Base-by-base conservation (phyloP, 2,797 vertebrate species). In the Sternarchorhynchus goeldii region DNA sequence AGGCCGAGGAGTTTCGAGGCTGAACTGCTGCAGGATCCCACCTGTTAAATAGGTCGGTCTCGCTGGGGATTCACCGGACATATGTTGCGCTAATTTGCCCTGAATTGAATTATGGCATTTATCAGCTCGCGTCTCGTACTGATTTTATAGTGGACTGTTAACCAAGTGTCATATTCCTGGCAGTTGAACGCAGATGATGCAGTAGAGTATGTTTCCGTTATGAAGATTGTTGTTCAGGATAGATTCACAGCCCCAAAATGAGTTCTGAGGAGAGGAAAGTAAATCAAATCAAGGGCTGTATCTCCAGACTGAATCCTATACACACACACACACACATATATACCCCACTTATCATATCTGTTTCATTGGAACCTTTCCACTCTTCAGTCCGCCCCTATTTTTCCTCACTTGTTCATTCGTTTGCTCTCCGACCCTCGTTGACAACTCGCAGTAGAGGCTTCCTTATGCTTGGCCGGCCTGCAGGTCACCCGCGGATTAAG, bases 401-500 rank as follows among this genome's bases (percentile, higher is more conserved):
- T 81, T 72, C 77, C 73, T 84, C 69, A n/a, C 36, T 64, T 39
- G 29, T 21, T 64, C 20, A 12, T 39, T 65, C 14, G 3, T 17
- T 62, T 29, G 63, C 32, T 71, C 6, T 31, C 32, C 80, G 41
- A 39, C 73, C 17, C 50, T n/a, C 0, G 20, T 31, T 76, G 66
- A 81, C 74, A 59, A 82, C 81, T 78, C 69, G 25, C 64, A 32
- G 63, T 78, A 70, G 58, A 41, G 45, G 39, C 75, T 82, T 73
- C 71, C n/a, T 14, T 75, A 56, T 53, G 60, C 66, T 62, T 84
- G 58, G 79, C 89, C 88, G 91, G 78, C 89, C 84, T 84, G 72
- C 85, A 86, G 90, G 88, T 90, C 85, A 90, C 89, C 85, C 72
- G 76, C 87, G 90, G 89, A 91, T 92, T 91, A 91, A 87, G 84